Evolutionary conservation across 2,113 vertebrate species (phyloP), one percentile per base, ranked within the genome.

Genomic region (Sceloporus undulatus): DNA sequence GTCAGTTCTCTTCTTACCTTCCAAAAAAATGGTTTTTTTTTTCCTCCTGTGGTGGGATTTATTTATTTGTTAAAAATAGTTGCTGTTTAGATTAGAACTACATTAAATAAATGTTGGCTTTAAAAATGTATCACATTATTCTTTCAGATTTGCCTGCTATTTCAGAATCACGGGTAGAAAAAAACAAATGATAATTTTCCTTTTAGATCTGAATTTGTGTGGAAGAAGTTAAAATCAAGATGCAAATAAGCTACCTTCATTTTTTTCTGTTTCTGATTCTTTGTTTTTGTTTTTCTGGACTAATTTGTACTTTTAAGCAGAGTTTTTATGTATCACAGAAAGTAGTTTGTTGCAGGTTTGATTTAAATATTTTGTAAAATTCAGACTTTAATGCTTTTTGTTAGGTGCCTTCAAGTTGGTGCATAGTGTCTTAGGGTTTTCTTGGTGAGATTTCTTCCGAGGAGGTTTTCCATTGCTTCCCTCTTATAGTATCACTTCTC

Each of bases 81-180:
- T 2, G 1, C 74, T 86, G 84, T 7, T 75, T 93, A 91, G 76
- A 66, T 40, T 62, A 48, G 56, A 93, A 88, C 16, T 90, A 74
- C 38, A 25, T 23, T 84, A 94, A 87, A 91, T 94, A 92, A 92
- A 95, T 83, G 88, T 89, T 89, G 85, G 73, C 42, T 92, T 88
- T 87, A 88, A 90, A 9, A 38, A 85, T 81, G 82, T 88, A 40
- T 87, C 40, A 54, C 66, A 0, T 0, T 3, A 42, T 81, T 87
- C 74, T 93, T n/a, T 62, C 27, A 73, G 54, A 68, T 73, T 88
- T 13, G 16, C 13, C 16, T 73, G 9, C 86, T 40, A 0, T 40
- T 90, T 82, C 40, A 82, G 85, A 87, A 3, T 59, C 56, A 76
- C 27, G 73, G 80, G 82, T 82, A 80, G 54, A 0, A 9, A 65